Percentiles rank a stretch among this genome's conserved stretches.
Evolutionary conservation across 2,888 invertebrate genomes (phyloP).

Genomic region (Tetrapedia diversipes): DNA sequence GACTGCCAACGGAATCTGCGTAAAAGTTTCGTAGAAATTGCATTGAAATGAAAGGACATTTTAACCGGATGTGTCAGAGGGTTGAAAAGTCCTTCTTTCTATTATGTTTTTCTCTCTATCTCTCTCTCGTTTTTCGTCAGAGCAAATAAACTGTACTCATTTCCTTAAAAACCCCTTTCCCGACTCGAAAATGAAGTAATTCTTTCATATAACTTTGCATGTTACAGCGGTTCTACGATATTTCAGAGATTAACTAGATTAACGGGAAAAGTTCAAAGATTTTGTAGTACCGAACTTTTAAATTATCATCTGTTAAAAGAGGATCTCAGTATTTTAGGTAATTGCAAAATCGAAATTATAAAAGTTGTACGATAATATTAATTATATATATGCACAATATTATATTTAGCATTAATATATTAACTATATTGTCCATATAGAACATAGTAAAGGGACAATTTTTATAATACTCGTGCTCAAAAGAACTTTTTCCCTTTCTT

Average conservation of each 20-base stretch:
- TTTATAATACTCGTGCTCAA: too few relatives aligned
- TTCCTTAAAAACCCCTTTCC: conserved; percentile 11
- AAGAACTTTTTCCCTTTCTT: too few relatives aligned
- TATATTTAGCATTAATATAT: too few relatives aligned
- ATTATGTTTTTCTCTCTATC: neutral
- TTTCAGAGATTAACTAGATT: neutral
- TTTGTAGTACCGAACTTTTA: neutral
- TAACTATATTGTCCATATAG: too few relatives aligned
- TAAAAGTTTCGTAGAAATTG: conserved; percentile 20
- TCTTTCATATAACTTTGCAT: neutral
- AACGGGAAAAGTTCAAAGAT: conserved; percentile 4
- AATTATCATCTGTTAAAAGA: neutral
- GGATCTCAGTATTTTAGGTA: too few relatives aligned
- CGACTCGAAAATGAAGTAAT: neutral
- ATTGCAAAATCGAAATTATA: too few relatives aligned
- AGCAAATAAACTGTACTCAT: conserved; percentile 3
- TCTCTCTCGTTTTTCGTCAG: neutral
- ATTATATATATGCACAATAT: too few relatives aligned
- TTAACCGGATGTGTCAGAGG: conserved; percentile 5
- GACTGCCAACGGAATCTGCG: neutral
- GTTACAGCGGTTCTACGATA: too few relatives aligned
- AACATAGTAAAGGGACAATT: too few relatives aligned
- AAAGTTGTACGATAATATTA: too few relatives aligned
- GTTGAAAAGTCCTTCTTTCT: neutral
- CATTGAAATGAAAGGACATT: conserved; percentile 24